Conservation (phyloP, 64 coral and sea anemone species). For the Dendronephthya gigantea region DNA sequence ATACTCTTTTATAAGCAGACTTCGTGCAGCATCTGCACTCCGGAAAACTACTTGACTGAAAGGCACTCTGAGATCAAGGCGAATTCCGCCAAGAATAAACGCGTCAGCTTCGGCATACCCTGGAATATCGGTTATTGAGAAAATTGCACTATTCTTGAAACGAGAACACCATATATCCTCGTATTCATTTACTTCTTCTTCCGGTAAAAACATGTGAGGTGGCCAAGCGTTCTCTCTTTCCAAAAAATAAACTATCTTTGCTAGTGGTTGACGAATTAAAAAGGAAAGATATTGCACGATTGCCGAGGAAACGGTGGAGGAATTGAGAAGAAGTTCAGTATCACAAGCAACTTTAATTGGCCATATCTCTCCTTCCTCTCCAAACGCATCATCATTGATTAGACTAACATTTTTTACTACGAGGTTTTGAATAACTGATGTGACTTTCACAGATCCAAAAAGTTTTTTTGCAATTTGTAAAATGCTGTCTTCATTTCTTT, state of each 20-base stretch:
- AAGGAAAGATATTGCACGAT: not conserved
- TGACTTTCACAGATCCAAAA: not conserved
- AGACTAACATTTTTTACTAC: not conserved
- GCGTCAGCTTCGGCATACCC: not conserved
- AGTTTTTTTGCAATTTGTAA: not conserved
- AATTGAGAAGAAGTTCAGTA: not conserved
- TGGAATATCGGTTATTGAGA: not conserved
- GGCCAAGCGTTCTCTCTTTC: conserved; percentile 13
- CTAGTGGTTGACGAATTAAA: not conserved
- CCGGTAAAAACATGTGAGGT: not conserved
- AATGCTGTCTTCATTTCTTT: not conserved
- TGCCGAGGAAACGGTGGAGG: not conserved
- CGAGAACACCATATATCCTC: not conserved
- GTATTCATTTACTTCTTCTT: not conserved
- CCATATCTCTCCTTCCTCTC: not conserved
- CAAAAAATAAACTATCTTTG: not conserved
- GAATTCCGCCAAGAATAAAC: not conserved
- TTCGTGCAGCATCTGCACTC: not conserved
- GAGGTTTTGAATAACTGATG: not conserved
- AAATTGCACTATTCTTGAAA: not conserved
- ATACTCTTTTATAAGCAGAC: not conserved
- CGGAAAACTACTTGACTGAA: not conserved
- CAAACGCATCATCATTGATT: not conserved
- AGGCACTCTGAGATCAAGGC: not conserved
- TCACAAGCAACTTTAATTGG: conserved; percentile 9